Conservation (phyloP, 2,888 invertebrate genomes). For the Trichopoda pennipes region DNA sequence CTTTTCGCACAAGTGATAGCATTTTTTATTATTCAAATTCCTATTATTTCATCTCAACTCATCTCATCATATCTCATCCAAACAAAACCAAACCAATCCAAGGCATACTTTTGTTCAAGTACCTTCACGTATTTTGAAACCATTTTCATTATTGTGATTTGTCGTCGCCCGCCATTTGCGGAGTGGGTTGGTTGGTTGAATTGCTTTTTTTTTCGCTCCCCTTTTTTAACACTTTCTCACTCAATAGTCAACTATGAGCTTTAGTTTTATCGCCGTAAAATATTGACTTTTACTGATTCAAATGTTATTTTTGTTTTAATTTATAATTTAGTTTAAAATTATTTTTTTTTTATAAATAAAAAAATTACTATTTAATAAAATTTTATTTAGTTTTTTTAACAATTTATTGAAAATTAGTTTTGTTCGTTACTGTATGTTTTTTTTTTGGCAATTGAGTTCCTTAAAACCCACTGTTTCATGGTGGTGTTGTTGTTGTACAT, state of each 20-base stretch:
- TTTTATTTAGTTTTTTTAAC: too few species aligned
- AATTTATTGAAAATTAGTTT: too few species aligned
- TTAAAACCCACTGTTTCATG: conserved; percentile 38
- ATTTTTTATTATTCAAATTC: conserved; percentile 32
- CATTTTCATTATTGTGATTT: conserved; percentile 80
- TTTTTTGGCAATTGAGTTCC: background rate
- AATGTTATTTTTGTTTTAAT: too few species aligned
- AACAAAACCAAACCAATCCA: background rate
- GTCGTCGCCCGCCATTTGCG: conserved; percentile 72
- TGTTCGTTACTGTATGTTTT: background rate
- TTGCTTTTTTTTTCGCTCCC: conserved; percentile 3
- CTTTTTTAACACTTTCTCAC: too few species aligned
- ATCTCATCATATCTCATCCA: too few species aligned
- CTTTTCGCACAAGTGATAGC: conserved; percentile 54
- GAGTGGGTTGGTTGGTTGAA: conserved; percentile 55
- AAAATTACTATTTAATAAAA: too few species aligned
- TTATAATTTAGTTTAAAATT: too few species aligned
- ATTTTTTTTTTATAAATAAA: too few species aligned
- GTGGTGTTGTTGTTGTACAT: conserved; percentile 12
- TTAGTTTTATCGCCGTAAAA: too few species aligned
- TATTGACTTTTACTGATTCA: too few species aligned
- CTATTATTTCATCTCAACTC: conserved; percentile 34
- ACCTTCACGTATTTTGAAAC: conserved; percentile 74
- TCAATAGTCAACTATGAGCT: too few species aligned
- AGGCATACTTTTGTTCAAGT: conserved; percentile 57